Evolutionary conservation across 1,140 invertebrate genomes (phyloP).

Genomic region (Maniola jurtina): DNA sequence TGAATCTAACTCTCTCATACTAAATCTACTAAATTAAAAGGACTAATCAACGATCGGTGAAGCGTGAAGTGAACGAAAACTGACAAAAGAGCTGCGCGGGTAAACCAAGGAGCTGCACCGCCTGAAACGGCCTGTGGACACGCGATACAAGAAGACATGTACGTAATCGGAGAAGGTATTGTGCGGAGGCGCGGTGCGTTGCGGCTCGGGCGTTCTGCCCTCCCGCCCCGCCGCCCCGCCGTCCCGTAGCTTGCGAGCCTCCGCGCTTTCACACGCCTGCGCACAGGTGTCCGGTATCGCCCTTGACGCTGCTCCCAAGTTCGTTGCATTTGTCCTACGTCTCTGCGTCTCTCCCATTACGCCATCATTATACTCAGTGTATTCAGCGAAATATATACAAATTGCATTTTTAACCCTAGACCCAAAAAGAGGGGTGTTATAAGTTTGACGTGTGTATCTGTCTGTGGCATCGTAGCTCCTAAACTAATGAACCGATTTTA

Average conservation of each 20-base stretch:
- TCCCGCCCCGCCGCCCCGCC: slow-evolving; percentile 30
- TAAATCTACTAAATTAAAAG: slow-evolving; percentile 3
- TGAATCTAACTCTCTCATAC: background rate
- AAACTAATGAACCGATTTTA: too few relatives aligned
- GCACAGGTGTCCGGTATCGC: slow-evolving; percentile 74
- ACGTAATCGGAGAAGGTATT: slow-evolving; percentile 74
- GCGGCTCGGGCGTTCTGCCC: slow-evolving; percentile 42
- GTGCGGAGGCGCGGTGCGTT: slow-evolving; percentile 69
- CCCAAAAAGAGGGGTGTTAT: too few relatives aligned
- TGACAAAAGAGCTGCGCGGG: slow-evolving; percentile 64
- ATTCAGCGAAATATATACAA: background rate
- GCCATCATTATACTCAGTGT: background rate
- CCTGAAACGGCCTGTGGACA: slow-evolving; percentile 62
- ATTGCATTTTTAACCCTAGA: background rate
- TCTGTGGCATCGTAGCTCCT: too few relatives aligned
- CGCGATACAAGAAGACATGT: slow-evolving; percentile 72
- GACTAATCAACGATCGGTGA: slow-evolving; percentile 46
- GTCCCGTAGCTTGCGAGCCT: slow-evolving; percentile 30
- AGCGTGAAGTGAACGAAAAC: slow-evolving; percentile 45
- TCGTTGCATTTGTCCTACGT: slow-evolving; percentile 49
- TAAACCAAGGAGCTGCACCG: slow-evolving; percentile 58
- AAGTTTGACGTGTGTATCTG: too few relatives aligned
- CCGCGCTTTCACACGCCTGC: slow-evolving; percentile 70
- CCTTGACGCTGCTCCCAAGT: slow-evolving; percentile 68
- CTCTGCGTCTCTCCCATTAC: slow-evolving; percentile 15